Base-by-base conservation (phyloP, 2,888 invertebrate species). In the Cheilosia vulpina region DNA sequence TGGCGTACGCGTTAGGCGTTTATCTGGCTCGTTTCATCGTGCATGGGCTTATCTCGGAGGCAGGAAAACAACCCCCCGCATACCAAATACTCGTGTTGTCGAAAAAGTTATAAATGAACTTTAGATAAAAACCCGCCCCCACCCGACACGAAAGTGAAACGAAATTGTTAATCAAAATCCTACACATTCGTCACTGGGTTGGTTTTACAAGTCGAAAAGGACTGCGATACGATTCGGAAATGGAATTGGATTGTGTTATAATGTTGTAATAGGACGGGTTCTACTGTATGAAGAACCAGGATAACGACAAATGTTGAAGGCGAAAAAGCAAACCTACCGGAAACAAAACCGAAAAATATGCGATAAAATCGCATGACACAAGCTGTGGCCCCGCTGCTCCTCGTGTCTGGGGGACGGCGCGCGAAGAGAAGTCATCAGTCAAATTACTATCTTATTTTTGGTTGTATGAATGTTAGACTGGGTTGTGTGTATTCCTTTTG, bases 361-460 rank as follows among this genome's bases (percentile, higher is more conserved):
- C 81, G 87, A 87, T 87, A 87, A 87, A 87, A 87, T 87, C 87
- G 87, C 87, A 87, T 87, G 87, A 87, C 87, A 87, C 83, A 85
- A 81, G 27, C 52, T 60, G 72, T 76, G 58, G 63, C 81, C 85
- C 76, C 66, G 60, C 50, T 53, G 47, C 58, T 19, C 58, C 31
- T 31, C 31, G 31, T 9, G 68, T 65, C 63, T 50, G 52, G 31
- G 38, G 31, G 58, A 66, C 62, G 71, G 71, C 45, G 31, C 31
- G 31, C 31, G 69, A 80, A 77, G 84, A 85, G 78, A 84, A 87
- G 85, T 87, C 87, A 87, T 87, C 87, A 87, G 87, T 87, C 87
- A 87, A 87, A 87, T 87, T 87, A 85, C 85, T 85, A 85, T 85
- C 85, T 85, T 85, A 81, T 85, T 85, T 85, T 81, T 72, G 85